Base-by-base conservation (phyloP, 2,888 invertebrate genomes). In the Flexamia atlantica region DNA sequence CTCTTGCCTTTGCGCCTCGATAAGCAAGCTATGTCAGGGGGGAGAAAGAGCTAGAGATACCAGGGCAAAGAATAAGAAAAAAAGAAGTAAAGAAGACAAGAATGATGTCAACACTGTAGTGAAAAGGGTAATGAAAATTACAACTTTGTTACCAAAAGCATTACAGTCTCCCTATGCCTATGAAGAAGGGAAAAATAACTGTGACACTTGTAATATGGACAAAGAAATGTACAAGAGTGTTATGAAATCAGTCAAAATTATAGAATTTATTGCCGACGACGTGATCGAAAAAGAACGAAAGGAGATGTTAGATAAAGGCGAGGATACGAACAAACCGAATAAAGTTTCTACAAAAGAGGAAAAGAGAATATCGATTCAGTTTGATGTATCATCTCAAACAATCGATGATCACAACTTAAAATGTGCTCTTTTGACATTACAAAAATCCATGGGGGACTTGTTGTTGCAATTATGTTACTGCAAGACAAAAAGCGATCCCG, bases 371-470 rank as follows among this genome's bases (percentile, higher is more conserved):
- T 25, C 64, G 4, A 17, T 64, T 7, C 28, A 30, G 28, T 64
- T 64, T 64, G 64, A 64, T 14, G 64, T 64, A 14, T 64, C 9
- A 14, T 64, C n/a, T 28, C 64, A 28, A 64, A 64, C 9, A 64
- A 30, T 28, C n/a, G 30, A 28, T 30, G 64, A 64, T 28, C 64
- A 64, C 17, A 64, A 64, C 28, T 64, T 64, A 64, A 64, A 64
- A 64, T 64, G 64, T 28, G 64, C 30, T 3, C 14, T 64, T 7
- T 12, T 64, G 4, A 64, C 28, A 30, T 17, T 64, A 3, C 64
- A 64, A 28, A 64, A 25, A 64, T 4, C 30, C 1, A 25, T 64
- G 1, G 64, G 64, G 17, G 64, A 64, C n/a, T 17, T 17, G 3
- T 64, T 64, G n/a, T 64, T 64, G 14, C 64, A 64, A 64, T 1